Evolutionary conservation across 2,888 invertebrate species (phyloP).

Genomic region (Thecophora atra): DNA sequence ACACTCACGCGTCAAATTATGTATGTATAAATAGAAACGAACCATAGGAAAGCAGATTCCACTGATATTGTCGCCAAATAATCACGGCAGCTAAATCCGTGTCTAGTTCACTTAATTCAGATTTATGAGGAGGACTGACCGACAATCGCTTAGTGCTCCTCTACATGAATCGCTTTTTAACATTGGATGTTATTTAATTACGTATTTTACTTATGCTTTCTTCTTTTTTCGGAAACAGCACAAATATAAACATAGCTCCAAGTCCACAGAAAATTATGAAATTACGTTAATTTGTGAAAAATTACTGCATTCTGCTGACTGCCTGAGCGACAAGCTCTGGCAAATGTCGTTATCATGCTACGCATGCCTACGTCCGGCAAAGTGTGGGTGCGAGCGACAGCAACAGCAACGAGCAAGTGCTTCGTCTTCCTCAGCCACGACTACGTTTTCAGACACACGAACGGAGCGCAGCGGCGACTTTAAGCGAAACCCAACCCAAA

Average conservation of each 20-base stretch:
- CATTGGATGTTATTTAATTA: not conserved
- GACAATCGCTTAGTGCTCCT: not conserved
- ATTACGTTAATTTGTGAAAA: slow-evolving; percentile 7
- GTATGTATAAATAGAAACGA: too few relatives aligned
- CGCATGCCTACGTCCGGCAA: slow-evolving; percentile 8
- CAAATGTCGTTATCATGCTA: slow-evolving; percentile 14
- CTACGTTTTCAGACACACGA: not conserved
- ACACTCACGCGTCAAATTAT: too few relatives aligned
- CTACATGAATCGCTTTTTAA: not conserved
- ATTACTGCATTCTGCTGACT: not conserved
- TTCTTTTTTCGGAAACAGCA: not conserved
- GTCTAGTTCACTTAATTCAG: too few relatives aligned
- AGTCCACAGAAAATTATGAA: not conserved
- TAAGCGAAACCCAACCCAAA: slow-evolving; percentile 24
- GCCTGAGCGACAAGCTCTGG: slow-evolving; percentile 14
- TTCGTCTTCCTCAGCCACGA: not conserved
- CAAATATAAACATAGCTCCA: not conserved
- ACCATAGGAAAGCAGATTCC: too few relatives aligned
- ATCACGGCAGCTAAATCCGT: too few relatives aligned
- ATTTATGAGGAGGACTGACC: too few relatives aligned
- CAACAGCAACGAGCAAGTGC: slow-evolving; percentile 8
- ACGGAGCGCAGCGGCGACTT: slow-evolving; percentile 11
- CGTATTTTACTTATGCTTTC: not conserved
- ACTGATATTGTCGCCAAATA: too few relatives aligned
- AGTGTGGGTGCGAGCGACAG: slow-evolving; percentile 24